These are phyloP conservation scores for Hydropotes inermis DNA, from an alignment of 2,113 vertebrate genomes.

Conservation along the genomic window DNA sequence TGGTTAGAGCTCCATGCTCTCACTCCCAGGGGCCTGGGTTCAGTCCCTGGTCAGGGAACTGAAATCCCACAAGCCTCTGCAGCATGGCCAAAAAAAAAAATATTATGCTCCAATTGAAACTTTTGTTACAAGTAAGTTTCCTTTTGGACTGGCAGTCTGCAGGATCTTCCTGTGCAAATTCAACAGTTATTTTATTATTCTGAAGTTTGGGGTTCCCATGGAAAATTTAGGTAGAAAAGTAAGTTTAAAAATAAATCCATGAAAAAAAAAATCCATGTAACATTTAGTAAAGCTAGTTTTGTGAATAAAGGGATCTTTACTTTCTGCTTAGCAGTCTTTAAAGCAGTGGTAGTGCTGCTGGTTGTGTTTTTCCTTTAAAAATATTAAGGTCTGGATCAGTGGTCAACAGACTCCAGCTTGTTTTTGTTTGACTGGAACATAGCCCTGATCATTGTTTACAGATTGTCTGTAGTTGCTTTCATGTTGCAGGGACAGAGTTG, in stretches of 20 bases:
- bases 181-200: slow-evolving; percentile 2
- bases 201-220: not conserved
- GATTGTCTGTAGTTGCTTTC: not conserved
- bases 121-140: slow-evolving; percentile 20
- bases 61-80: not conserved
- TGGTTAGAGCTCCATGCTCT: not conserved
- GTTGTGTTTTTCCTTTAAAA: slow-evolving; percentile 6
- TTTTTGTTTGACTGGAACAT: slow-evolving; percentile 14
- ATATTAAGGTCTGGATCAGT: not conserved
- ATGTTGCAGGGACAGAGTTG: not conserved
- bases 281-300: slow-evolving; percentile 27
- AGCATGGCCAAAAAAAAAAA: not conserved
- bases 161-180: not conserved
- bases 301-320: not conserved
- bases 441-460: not conserved
- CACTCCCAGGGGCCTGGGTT: not conserved
- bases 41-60: not conserved
- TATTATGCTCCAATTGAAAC: not conserved
- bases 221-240: slow-evolving; percentile 6
- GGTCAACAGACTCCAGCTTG: not conserved
- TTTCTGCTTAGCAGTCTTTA: not conserved
- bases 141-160: not conserved
- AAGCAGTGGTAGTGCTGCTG: not conserved
- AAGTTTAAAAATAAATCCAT: not conserved
- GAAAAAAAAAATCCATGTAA: not conserved